Percentiles rank a stretch among this genome's conserved stretches.
Evolutionary conservation across 2,888 invertebrate species (phyloP).

Genomic region (Venustoraphidia nigricollis): DNA sequence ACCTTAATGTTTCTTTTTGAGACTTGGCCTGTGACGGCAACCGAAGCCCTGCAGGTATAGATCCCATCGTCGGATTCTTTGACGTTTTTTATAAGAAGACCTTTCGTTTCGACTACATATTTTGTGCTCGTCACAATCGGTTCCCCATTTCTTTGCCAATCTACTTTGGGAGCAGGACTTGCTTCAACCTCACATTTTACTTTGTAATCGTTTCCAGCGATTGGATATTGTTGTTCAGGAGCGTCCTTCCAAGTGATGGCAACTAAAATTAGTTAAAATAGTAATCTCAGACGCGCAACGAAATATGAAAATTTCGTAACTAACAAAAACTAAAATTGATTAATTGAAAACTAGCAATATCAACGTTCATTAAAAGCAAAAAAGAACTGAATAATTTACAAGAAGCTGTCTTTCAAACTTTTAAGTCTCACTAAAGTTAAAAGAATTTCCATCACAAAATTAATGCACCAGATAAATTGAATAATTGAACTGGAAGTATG

Average conservation of each 20-base stretch:
- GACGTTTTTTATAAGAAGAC: constrained; percentile 60
- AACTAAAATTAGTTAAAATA: constrained; percentile 33
- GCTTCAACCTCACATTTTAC: constrained; percentile 76
- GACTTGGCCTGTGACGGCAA: constrained; percentile 64
- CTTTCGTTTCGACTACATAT: constrained; percentile 59
- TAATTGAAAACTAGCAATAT: too few relatives aligned
- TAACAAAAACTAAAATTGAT: too few relatives aligned
- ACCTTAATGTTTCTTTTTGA: constrained; percentile 64
- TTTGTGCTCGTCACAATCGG: constrained; percentile 51
- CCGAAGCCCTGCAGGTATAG: constrained; percentile 78
- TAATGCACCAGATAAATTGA: too few relatives aligned
- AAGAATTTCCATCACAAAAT: too few relatives aligned
- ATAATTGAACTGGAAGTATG: too few relatives aligned
- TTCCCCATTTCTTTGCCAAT: constrained; percentile 70
- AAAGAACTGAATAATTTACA: too few relatives aligned
- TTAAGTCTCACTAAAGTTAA: too few relatives aligned
- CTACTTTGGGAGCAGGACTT: constrained; percentile 68
- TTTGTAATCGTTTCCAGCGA: constrained; percentile 56
- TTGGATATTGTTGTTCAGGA: constrained; percentile 67
- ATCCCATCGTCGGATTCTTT: constrained; percentile 71
- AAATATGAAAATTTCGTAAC: constrained; percentile 1
- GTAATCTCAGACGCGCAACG: not conserved
- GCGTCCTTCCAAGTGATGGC: constrained; percentile 79
- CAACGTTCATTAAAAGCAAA: too few relatives aligned
- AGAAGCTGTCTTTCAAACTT: too few relatives aligned